phyloP scores from a whole-genome alignment of 2,113 vertebrate genomes.

The Heloderma charlesbogerti region DNA sequence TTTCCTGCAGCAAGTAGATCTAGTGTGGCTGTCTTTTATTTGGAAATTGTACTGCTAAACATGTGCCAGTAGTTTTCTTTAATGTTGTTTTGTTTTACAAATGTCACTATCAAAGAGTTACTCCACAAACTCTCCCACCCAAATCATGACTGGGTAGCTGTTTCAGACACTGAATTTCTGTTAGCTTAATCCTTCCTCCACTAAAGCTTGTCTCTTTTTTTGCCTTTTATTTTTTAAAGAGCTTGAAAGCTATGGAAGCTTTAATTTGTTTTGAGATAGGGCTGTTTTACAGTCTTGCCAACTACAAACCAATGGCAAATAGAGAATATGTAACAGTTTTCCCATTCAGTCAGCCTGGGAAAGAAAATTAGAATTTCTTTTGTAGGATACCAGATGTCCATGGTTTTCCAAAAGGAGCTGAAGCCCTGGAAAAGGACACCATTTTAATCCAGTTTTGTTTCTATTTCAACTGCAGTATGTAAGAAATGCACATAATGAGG shows the following conservation, averaged over 20 bases:
- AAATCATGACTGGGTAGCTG: neutral
- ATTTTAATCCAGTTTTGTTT: slow-evolving; percentile 10
- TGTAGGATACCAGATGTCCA: neutral
- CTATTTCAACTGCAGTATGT: slow-evolving; percentile 32
- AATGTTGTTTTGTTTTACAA: slow-evolving; percentile 22
- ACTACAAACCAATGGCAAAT: slow-evolving; percentile 16
- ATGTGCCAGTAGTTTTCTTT: slow-evolving; percentile 1
- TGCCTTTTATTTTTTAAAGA: slow-evolving; percentile 55
- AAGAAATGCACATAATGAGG: neutral
- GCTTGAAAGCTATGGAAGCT: slow-evolving; percentile 43
- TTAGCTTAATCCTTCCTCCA: slow-evolving; percentile 37
- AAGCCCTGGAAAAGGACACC: neutral
- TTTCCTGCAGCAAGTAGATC: neutral
- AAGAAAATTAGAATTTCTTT: slow-evolving; percentile 24
- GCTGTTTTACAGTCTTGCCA: slow-evolving; percentile 51
- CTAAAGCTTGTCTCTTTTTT: slow-evolving; percentile 31
- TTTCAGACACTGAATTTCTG: slow-evolving; percentile 21
- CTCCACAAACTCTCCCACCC: slow-evolving; percentile 7
- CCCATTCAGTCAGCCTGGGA: slow-evolving; percentile 6
- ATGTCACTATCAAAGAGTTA: slow-evolving; percentile 31
- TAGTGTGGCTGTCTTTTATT: slow-evolving; percentile 26
- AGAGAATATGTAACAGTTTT: neutral
- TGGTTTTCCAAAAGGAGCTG: slow-evolving; percentile 21
- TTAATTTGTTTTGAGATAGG: slow-evolving; percentile 58
- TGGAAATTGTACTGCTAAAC: neutral